These are phyloP conservation scores for Indri indri DNA, from an alignment of 2,113 vertebrate genomes.

Conservation along the genomic window DNA sequence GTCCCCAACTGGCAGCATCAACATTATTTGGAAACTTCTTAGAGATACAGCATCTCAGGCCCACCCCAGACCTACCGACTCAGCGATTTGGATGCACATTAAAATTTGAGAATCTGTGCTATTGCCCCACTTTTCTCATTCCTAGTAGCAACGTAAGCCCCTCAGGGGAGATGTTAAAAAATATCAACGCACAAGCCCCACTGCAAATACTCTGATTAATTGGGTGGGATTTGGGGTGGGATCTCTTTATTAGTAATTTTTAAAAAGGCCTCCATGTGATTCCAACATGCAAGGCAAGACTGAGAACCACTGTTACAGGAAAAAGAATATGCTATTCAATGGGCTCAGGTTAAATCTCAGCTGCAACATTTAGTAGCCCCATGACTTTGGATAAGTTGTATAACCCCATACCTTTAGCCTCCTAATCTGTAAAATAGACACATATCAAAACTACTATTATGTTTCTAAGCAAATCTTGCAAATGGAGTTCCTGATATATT, in stretches of 20 bases:
- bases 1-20: not conserved
- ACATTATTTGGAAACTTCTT: not conserved
- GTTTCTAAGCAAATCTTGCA: not conserved
- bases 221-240: not conserved
- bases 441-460: not conserved
- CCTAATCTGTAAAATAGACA: not conserved
- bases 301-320: not conserved
- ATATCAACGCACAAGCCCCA: not conserved
- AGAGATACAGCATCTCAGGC: not conserved
- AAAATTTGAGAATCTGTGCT: not conserved
- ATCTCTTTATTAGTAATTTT: not conserved
- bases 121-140: not conserved
- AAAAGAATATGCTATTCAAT: not conserved
- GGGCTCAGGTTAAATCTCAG: not conserved
- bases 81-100: not conserved
- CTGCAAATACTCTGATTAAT: not conserved
- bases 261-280: not conserved
- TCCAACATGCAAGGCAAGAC: not conserved
- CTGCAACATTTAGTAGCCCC: not conserved
- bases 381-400: not conserved
- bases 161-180: not conserved
- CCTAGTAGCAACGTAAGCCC: not conserved
- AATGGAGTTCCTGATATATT: accelerated
- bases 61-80: not conserved
- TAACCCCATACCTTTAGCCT: not conserved